These are phyloP conservation scores for Leptinotarsa defecta DNA, from an alignment of 1,140 invertebrate species.

Conservation along the genomic window DNA sequence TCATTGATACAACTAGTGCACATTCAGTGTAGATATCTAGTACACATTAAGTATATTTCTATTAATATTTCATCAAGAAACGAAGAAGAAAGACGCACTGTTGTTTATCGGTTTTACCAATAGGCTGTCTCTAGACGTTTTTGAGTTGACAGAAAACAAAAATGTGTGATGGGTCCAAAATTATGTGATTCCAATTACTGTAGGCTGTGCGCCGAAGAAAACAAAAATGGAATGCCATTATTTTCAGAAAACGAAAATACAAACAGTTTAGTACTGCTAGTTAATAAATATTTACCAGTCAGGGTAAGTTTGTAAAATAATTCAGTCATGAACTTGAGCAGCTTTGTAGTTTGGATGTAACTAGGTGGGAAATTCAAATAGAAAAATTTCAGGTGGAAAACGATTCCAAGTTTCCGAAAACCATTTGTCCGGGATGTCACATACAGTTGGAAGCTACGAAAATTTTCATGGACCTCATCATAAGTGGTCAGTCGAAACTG, in stretches of 20 bases:
- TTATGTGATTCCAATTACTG: slow-evolving; percentile 66
- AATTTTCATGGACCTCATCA: slow-evolving; percentile 71
- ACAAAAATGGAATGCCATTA: slow-evolving; percentile 68
- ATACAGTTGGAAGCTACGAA: slow-evolving; percentile 73
- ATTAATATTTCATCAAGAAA: too few species aligned
- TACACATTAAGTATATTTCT: too few species aligned
- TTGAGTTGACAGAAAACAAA: slow-evolving; percentile 19
- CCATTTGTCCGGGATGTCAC: slow-evolving; percentile 75
- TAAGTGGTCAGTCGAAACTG: slow-evolving; percentile 68
- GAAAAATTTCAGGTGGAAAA: slow-evolving; percentile 62
- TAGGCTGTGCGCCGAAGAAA: slow-evolving; percentile 73
- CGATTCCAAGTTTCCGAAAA: slow-evolving; percentile 70
- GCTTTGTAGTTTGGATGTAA: slow-evolving; percentile 56
- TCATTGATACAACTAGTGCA: too few species aligned
- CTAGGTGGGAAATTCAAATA: slow-evolving; percentile 46
- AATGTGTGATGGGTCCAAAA: slow-evolving; percentile 40
- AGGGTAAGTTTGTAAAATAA: slow-evolving; percentile 62
- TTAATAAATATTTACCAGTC: slow-evolving; percentile 73
- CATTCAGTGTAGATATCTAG: too few species aligned
- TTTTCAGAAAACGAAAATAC: slow-evolving; percentile 63
- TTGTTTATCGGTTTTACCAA: too few species aligned
- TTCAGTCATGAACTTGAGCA: slow-evolving; percentile 66
- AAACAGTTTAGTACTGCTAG: slow-evolving; percentile 64
- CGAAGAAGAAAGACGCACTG: too few species aligned
- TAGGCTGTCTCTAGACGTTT: too few species aligned